These are phyloP conservation scores for Eudasyphora cyanicolor DNA, from an alignment of 2,888 invertebrate species.

Conservation along the genomic window DNA sequence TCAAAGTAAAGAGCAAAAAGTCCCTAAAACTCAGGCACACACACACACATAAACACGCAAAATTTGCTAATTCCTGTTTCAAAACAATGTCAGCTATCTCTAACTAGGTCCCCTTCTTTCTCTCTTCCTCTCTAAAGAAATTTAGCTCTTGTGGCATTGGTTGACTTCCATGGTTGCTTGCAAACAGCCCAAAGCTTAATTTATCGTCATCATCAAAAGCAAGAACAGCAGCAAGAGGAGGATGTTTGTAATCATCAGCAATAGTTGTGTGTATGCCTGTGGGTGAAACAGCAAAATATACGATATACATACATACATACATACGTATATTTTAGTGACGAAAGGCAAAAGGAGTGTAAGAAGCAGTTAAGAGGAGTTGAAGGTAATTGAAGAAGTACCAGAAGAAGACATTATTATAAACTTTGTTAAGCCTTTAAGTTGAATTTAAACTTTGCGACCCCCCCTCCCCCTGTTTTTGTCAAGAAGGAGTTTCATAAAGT, in stretches of 20 bases:
- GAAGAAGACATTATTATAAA: slow-evolving; percentile 39
- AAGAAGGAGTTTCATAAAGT: too few relatives aligned
- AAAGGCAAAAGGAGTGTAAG: not conserved
- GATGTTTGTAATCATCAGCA: not conserved
- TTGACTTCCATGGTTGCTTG: slow-evolving; percentile 14
- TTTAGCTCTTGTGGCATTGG: slow-evolving; percentile 17
- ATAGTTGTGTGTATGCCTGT: not conserved
- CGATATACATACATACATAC: too few relatives aligned
- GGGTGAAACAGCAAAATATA: not conserved
- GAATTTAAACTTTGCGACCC: slow-evolving; percentile 13
- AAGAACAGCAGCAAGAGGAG: too few relatives aligned
- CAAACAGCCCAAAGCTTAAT: slow-evolving; percentile 51
- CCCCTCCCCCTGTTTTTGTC: not conserved
- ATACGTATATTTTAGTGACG: not conserved
- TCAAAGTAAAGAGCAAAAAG: not conserved
- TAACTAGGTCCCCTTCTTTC: slow-evolving; percentile 13
- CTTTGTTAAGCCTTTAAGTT: slow-evolving; percentile 61
- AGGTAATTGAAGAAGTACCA: not conserved
- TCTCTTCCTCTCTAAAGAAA: too few relatives aligned
- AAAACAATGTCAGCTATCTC: too few relatives aligned
- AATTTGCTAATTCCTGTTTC: slow-evolving; percentile 6
- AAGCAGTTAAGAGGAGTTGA: not conserved
- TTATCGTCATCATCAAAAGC: slow-evolving; percentile 44
- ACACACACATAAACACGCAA: not conserved
- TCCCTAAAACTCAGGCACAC: not conserved